phyloP scores from a whole-genome alignment of 2,113 vertebrate genomes.

The Siniperca knerii region DNA sequence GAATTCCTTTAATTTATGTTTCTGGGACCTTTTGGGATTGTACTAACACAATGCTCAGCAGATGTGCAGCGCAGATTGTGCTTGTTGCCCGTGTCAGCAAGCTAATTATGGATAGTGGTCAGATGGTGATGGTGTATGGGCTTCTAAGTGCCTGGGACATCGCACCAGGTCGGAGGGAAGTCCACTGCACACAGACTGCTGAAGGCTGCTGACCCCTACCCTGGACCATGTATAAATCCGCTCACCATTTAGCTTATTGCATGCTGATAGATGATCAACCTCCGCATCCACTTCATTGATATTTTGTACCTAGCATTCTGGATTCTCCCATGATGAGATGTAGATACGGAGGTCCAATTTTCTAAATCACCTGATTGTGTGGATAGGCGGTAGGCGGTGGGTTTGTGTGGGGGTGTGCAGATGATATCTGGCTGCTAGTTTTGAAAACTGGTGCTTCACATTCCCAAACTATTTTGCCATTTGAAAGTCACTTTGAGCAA shows the following conservation, averaged over 20 bases:
- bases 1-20: constrained; percentile 34
- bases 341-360: constrained; percentile 59
- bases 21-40: constrained; percentile 62
- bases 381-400: constrained; percentile 17
- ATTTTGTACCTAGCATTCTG: constrained; percentile 69
- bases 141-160: constrained; percentile 39
- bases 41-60: constrained; percentile 46
- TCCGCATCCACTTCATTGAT: constrained; percentile 62
- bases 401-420: constrained; percentile 12
- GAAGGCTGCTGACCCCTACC: constrained; percentile 45
- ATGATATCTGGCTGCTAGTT: constrained; percentile 62
- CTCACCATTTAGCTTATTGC: constrained; percentile 76
- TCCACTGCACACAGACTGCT: constrained; percentile 63
- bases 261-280: constrained; percentile 76
- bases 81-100: constrained; percentile 30
- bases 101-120: constrained; percentile 20
- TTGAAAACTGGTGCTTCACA: constrained; percentile 76
- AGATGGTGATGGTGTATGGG: constrained; percentile 33
- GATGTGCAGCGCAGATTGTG: constrained; percentile 42
- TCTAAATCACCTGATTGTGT: constrained; percentile 44
- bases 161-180: constrained; percentile 25
- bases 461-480: constrained; percentile 69
- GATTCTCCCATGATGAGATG: constrained; percentile 45
- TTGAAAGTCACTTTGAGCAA: constrained; percentile 63
- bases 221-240: constrained; percentile 67